These are phyloP conservation scores for Drosophila atroscutellata DNA, from an alignment of 2,888 invertebrate species.

Conservation along the genomic window DNA sequence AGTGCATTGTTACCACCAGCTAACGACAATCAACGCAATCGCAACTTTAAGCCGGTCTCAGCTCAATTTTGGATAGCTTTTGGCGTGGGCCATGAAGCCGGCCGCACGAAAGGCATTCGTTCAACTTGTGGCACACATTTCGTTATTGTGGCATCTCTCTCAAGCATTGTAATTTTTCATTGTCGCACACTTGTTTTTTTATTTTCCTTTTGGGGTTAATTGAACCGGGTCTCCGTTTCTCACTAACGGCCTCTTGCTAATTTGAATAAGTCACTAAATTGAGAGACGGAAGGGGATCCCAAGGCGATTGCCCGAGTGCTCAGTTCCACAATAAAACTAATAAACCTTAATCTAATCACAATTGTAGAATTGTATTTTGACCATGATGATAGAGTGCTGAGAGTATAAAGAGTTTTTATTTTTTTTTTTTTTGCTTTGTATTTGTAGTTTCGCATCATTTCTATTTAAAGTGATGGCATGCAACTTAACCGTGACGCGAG, in stretches of 20 bases:
- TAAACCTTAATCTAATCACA: constrained; percentile 67
- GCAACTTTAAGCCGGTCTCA: constrained; percentile 56
- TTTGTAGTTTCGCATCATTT: constrained; percentile 54
- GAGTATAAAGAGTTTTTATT: background rate
- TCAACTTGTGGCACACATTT: constrained; percentile 61
- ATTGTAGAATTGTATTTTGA: constrained; percentile 42
- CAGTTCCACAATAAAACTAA: constrained; percentile 16
- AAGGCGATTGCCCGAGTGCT: constrained; percentile 5
- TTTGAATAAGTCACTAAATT: constrained; percentile 70
- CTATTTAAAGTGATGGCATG: constrained; percentile 52
- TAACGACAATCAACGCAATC: constrained; percentile 23
- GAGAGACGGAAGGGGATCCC: constrained; percentile 27
- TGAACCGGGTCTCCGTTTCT: constrained; percentile 51
- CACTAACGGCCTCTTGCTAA: constrained; percentile 43
- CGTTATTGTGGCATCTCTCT: constrained; percentile 39
- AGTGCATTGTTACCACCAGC: constrained; percentile 4
- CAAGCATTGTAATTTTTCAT: constrained; percentile 52
- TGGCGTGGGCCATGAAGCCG: constrained; percentile 58
- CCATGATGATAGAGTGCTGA: constrained; percentile 17
- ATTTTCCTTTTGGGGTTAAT: constrained; percentile 67
- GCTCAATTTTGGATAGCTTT: constrained; percentile 48
- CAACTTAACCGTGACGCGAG: constrained; percentile 52
- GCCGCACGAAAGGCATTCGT: constrained; percentile 38
- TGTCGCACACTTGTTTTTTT: constrained; percentile 65
- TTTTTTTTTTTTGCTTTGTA: background rate